Conservation (phyloP, 2,797 vertebrate species). For the Enteromius treurensis region DNA sequence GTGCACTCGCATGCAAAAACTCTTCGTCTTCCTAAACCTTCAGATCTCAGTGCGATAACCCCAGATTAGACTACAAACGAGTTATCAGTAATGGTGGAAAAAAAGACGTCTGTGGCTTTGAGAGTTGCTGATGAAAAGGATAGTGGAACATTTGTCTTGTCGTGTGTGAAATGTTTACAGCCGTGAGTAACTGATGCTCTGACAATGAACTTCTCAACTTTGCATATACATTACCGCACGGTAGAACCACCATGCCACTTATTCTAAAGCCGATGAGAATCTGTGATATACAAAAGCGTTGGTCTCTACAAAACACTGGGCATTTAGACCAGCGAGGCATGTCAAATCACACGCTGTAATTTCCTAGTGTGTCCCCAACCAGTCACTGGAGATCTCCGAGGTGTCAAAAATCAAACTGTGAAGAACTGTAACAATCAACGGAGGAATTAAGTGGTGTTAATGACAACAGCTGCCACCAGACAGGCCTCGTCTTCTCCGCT, state of each 20-base stretch:
- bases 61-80: constrained; percentile 57
- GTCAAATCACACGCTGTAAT: constrained; percentile 13
- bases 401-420: constrained; percentile 45
- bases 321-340: neutral
- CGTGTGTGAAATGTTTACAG: constrained; percentile 6
- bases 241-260: neutral
- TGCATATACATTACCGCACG: neutral
- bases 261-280: neutral
- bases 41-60: constrained; percentile 59
- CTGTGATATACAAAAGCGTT: constrained; percentile 6
- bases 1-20: constrained; percentile 43
- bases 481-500: constrained; percentile 41
- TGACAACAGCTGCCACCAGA: constrained; percentile 63
- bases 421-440: constrained; percentile 43
- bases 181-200: constrained; percentile 11
- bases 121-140: constrained; percentile 49
- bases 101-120: constrained; percentile 33
- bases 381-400: constrained; percentile 39
- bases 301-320: neutral
- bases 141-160: constrained; percentile 45
- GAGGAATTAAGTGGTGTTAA: constrained; percentile 63
- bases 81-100: constrained; percentile 63
- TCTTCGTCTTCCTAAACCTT: constrained; percentile 56
- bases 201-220: constrained; percentile 7
- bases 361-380: constrained; percentile 7